A percentile compares a stretch with the other conserved stretches of the same genome.
phyloP scores from a whole-genome alignment of 2,888 invertebrate genomes.

The Crepidodera aurea region DNA sequence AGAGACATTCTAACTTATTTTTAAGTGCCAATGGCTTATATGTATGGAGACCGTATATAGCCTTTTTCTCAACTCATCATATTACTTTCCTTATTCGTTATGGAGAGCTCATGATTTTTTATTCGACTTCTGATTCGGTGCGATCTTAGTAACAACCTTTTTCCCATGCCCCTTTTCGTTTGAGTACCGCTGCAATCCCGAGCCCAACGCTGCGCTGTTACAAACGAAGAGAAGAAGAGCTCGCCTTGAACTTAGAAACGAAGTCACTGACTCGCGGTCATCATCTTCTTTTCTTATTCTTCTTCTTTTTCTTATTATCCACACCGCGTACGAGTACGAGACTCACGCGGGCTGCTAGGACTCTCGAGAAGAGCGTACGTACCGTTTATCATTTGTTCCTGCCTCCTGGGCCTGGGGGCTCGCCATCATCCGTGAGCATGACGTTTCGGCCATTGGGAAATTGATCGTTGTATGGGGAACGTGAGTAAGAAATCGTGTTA shows the following conservation, averaged over 20 bases:
- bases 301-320: conserved; percentile 6
- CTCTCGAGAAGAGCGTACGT: not conserved
- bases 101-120: not conserved
- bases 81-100: not conserved
- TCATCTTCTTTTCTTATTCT: conserved; percentile 30
- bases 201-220: not conserved
- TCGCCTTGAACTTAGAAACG: conserved; percentile 48
- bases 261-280: conserved; percentile 50
- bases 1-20: too few relatives aligned
- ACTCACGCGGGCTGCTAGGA: not conserved
- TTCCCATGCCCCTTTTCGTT: conserved; percentile 14
- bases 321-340: conserved; percentile 1
- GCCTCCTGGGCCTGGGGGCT: conserved; percentile 4
- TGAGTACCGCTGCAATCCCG: conserved; percentile 41
- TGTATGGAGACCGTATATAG: too few relatives aligned
- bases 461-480: not conserved
- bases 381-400: conserved; percentile 9
- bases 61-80: too few relatives aligned
- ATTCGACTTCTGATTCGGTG: not conserved
- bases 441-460: not conserved
- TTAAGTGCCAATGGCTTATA: too few relatives aligned
- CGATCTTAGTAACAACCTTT: not conserved
- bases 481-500: too few relatives aligned
- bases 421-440: not conserved
- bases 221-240: conserved; percentile 32